phyloP scores from a whole-genome alignment of 2,888 invertebrate species.

The Ypsolopha sequella region DNA sequence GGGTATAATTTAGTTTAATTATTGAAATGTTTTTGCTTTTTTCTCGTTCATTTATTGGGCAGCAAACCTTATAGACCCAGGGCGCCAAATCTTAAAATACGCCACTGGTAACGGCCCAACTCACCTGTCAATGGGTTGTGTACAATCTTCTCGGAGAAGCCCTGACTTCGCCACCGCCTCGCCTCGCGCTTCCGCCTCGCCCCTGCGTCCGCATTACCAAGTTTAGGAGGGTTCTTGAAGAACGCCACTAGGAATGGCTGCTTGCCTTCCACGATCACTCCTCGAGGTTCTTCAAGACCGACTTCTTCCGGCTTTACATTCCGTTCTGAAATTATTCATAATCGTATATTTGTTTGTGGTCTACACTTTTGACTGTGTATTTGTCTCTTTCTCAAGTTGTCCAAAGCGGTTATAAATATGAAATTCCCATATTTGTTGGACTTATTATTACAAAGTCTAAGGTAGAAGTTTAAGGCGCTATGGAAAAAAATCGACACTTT shows the following conservation, averaged over 20 bases:
- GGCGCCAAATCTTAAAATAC: no score
- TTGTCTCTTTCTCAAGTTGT: neutral
- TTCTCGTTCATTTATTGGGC: no score
- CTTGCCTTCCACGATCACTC: constrained; percentile 74
- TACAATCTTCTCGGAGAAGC: constrained; percentile 61
- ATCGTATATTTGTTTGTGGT: neutral
- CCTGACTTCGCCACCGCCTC: constrained; percentile 65
- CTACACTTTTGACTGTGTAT: neutral
- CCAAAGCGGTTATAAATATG: no score
- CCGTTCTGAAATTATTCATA: constrained; percentile 65
- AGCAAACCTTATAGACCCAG: no score
- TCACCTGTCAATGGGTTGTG: constrained; percentile 70
- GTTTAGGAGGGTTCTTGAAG: constrained; percentile 75
- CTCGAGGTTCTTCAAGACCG: constrained; percentile 82
- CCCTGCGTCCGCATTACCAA: constrained; percentile 61
- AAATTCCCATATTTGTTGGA: no score
- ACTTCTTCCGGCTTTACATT: constrained; percentile 88
- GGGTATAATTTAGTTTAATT: no score
- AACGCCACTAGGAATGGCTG: constrained; percentile 96
- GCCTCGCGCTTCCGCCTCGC: constrained; percentile 72
- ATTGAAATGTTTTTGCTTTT: no score
- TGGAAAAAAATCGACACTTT: no score
- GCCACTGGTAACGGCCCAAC: no score
- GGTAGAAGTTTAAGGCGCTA: no score
- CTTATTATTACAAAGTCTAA: no score